Evolutionary conservation across 2,113 vertebrate species (phyloP), one percentile per base, ranked within the genome.

Genomic region (Mola mola): DNA sequence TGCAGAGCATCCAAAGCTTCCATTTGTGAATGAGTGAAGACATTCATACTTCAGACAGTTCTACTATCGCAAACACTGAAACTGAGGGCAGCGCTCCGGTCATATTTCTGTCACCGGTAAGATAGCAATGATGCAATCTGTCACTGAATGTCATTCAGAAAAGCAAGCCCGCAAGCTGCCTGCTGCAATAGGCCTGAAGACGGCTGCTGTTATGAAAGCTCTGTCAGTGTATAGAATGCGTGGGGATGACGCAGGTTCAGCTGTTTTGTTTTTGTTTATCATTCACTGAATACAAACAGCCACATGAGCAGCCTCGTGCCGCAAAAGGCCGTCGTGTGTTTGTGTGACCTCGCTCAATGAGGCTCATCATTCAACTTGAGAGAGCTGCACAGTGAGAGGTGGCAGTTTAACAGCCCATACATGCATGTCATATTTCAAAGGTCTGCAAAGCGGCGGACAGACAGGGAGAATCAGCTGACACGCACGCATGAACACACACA

Each of bases 281-380:
- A 28, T 28, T 61, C 6, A n/a, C 21, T 37, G 46, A 69, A 52
- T 16, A 3, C 21, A 11, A 55, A 43, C 44, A 47, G 43, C 36
- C 29, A 16, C 0, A 11, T 17, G 44, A 25, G 67, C 10, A 6
- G 29, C 38, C 33, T 38, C 43, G n/a, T 13, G n/a, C 46, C 37
- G 50, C 46, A 47, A 49, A 59, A 20, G 19, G 4, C 21, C 28
- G 41, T 29, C 29, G 8, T 31, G 13, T 20, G 31, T 42, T 48
- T 58, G 36, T 50, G 43, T 42, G 8, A 41, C 24, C n/a, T 12
- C 1, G 4, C 36, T 60, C 70, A 76, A 81, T 72, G 55, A 73
- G 25, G 46, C 59, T 64, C 64, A 82, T 81, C 57, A 56, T 21
- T 84, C 64, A 79, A 15, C 31, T 49, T 7, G 29, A 29, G 60